A percentile compares a stretch with the other conserved stretches of the same genome.
These are phyloP conservation scores for Echiichthys vipera DNA, from an alignment of 2,797 vertebrate species.

Conservation along the genomic window DNA sequence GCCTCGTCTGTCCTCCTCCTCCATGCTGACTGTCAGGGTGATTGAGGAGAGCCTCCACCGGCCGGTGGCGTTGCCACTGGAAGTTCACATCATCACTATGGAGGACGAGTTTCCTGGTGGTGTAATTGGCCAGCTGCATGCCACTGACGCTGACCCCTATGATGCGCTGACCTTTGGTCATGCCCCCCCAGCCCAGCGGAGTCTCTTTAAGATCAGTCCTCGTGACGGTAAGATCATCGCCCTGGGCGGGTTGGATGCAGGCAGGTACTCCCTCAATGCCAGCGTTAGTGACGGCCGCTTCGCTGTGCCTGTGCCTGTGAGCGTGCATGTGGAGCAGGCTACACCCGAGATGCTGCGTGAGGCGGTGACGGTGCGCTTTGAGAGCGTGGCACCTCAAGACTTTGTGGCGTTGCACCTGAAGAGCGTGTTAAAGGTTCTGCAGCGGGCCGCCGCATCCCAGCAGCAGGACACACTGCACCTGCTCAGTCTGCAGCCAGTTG, in stretches of 20 bases:
- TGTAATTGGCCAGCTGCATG: conserved; percentile 96
- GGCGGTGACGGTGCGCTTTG: conserved; percentile 94
- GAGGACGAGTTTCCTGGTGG: conserved; percentile 98
- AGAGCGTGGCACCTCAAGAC: conserved; percentile 91
- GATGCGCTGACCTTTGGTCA: conserved; percentile 93
- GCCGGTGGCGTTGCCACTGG: conserved; percentile 91
- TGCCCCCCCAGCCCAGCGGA: conserved; percentile 90
- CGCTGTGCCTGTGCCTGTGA: conserved; percentile 91
- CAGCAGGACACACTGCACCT: conserved; percentile 91
- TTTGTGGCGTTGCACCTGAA: conserved; percentile 93
- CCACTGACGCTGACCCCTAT: conserved; percentile 95
- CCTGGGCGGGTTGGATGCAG: conserved; percentile 92
- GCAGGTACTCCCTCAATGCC: conserved; percentile 93
- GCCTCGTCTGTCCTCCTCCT: conserved; percentile 89
- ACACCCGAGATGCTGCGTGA: conserved; percentile 92
- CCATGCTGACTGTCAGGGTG: conserved; percentile 89
- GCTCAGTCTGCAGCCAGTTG: conserved; percentile 95
- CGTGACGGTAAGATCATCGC: conserved; percentile 96
- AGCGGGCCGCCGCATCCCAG: conserved; percentile 87
- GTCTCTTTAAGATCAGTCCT: conserved; percentile 95
- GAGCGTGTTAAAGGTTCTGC: conserved; percentile 87
- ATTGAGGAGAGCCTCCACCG: conserved; percentile 96
- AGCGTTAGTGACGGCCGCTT: conserved; percentile 96
- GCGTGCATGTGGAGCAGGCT: conserved; percentile 92
- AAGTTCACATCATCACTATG: conserved; percentile 96